Evolutionary conservation across 2,888 invertebrate genomes (phyloP).

Genomic region (Himalopsyche kuldschensis): DNA sequence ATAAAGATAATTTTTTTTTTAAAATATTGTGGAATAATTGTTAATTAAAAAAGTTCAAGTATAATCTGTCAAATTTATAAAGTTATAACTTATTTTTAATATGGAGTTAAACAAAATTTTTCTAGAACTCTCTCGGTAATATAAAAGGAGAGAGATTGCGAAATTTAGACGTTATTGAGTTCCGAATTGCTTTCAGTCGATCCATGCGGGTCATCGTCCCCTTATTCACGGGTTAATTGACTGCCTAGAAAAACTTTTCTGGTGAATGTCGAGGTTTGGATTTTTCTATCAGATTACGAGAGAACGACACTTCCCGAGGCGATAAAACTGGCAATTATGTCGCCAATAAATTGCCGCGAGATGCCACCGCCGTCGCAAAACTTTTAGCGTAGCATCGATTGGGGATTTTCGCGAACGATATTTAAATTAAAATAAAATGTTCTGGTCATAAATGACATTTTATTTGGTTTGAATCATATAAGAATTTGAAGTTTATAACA

Average conservation of each 20-base stretch:
- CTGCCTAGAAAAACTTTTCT: constrained; percentile 8
- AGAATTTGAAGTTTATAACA: no score
- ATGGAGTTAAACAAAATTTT: no score
- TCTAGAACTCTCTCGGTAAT: no score
- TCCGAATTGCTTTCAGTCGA: neutral
- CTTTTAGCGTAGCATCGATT: neutral
- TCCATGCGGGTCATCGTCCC: neutral
- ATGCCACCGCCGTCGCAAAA: neutral
- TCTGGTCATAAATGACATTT: no score
- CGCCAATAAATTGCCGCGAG: neutral
- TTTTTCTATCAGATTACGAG: constrained; percentile 11
- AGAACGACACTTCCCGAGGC: neutral
- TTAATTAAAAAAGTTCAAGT: no score
- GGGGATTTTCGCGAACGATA: no score
- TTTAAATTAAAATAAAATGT: no score
- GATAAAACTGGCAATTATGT: neutral
- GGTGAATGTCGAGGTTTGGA: neutral
- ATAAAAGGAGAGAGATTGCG: neutral
- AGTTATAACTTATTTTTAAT: no score
- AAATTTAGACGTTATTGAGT: neutral
- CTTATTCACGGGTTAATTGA: neutral
- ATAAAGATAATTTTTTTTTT: no score
- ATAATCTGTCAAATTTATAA: no score
- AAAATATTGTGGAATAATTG: no score
- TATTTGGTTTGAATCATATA: no score